Evolutionary conservation across 2,888 invertebrate genomes (phyloP), one percentile per base, ranked within the genome.

Genomic region (Limnephilus marmoratus): DNA sequence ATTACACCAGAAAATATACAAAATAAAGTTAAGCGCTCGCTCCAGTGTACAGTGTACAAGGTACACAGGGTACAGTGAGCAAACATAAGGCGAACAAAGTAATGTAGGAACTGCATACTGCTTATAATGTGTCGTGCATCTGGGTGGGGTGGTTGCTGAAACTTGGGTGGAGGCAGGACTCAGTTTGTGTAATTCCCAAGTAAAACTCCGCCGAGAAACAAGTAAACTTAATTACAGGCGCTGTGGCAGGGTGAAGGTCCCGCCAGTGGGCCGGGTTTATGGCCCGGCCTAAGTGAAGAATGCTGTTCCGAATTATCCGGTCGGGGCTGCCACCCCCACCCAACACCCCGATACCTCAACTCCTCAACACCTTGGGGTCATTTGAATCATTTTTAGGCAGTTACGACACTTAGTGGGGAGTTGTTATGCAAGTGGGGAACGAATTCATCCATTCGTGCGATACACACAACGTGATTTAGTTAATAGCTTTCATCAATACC

Each of bases 261-360:
- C 41, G 41, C n/a, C 18, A 24, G 37, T 53, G 87, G 53, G 34
- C 87, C 53, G 12, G 87, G 29, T 49, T 88, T 88, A 88, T 18
- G 88, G 68, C 68, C 87, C 34, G 86, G 41, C 34, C 88, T 88
- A 88, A 88, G 88, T 88, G 88, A 68, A 88, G 88, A 88, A 68
- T 68, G 53, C 68, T 88, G 88, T 88, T 34, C 18, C 34, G 37
- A 49, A 37, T 88, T 88, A 29, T n/a, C 85, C 85, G 49, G 49
- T 37, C 45, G 41, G 85, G 85, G 24, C 12, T 45, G 86, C 86
- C 86, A 86, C n/a, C 34, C 34, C 15, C 49, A 49, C 13, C 49
- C 49, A 49, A 49, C 49, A 13, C 49, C 49, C 15, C 49, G 12
- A 49, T 3, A 15, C 49, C 18, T 24, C 85, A 34, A 45, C 45